A percentile compares a stretch with the other conserved stretches of the same genome.
phyloP scores from a whole-genome alignment of 2,797 vertebrate species.

The Rhodeus uyekii region DNA sequence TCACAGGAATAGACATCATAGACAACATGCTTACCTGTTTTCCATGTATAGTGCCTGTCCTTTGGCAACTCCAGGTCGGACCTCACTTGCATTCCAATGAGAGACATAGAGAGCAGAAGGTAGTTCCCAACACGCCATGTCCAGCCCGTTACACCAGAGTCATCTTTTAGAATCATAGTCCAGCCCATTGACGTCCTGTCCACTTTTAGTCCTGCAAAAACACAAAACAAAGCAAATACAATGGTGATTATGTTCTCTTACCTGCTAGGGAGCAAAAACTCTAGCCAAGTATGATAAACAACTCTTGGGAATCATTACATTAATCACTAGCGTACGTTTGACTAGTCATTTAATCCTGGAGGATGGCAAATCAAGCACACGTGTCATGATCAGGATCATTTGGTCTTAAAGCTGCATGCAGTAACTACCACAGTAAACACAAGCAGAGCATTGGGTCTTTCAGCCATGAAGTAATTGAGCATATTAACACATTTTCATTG shows the following conservation, averaged over 20 bases:
- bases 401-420: constrained; percentile 11
- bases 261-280: neutral
- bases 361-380: neutral
- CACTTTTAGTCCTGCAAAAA: constrained; percentile 81
- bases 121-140: constrained; percentile 76
- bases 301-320: constrained; percentile 3
- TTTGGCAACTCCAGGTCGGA: constrained; percentile 81
- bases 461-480: constrained; percentile 64
- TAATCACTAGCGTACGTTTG: constrained; percentile 4
- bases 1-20: constrained; percentile 31
- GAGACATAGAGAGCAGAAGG: constrained; percentile 76
- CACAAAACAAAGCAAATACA: constrained; percentile 55
- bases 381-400: constrained; percentile 22
- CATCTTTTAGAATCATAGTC: constrained; percentile 92
- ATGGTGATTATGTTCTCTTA: neutral
- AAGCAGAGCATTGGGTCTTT: constrained; percentile 40
- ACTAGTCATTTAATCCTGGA: constrained; percentile 19
- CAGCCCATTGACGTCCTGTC: constrained; percentile 77
- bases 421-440: constrained; percentile 25
- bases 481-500: constrained; percentile 72
- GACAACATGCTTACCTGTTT: constrained; percentile 83
- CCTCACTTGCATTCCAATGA: constrained; percentile 76
- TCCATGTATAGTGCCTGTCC: constrained; percentile 89
- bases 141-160: constrained; percentile 79
- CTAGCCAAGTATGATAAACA: constrained; percentile 14